Percentiles rank a stretch among this genome's conserved stretches.
phyloP scores from a whole-genome alignment of 1,140 invertebrate genomes.

The Holotrichia oblita region DNA sequence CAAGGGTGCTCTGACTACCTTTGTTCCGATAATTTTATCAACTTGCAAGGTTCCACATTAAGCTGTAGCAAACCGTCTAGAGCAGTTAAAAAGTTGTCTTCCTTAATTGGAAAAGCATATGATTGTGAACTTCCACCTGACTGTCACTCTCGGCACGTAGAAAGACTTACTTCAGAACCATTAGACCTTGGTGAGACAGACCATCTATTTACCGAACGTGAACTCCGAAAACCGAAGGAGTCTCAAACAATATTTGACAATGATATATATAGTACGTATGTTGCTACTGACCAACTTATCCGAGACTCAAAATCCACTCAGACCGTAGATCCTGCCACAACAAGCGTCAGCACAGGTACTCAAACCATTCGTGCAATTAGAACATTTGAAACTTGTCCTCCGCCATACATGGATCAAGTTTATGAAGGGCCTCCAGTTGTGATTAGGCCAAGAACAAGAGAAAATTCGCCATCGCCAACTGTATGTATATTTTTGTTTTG shows the following conservation, averaged over 20 bases:
- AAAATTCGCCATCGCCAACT: not conserved
- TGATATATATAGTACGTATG: constrained; percentile 20
- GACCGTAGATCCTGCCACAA: constrained; percentile 14
- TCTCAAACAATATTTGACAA: constrained; percentile 8
- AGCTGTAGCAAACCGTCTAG: not conserved
- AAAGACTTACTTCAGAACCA: not conserved
- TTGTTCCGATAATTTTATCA: not conserved
- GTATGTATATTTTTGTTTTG: not conserved
- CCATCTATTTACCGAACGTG: not conserved
- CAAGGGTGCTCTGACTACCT: not conserved
- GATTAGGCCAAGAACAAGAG: not conserved
- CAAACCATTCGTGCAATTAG: not conserved
- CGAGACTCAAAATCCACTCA: constrained; percentile 20
- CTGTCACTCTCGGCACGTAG: not conserved
- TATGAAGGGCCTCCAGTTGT: not conserved
- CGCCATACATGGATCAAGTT: constrained; percentile 6
- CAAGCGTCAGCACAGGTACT: not conserved
- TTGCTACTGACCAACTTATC: not conserved
- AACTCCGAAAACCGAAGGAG: not conserved
- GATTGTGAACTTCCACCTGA: not conserved
- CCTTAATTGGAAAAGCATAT: not conserved
- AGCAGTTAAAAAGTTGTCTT: not conserved
- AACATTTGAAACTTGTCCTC: constrained; percentile 14
- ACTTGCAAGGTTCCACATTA: not conserved
- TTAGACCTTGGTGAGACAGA: not conserved